A percentile compares a stretch with the other conserved stretches of the same genome.
Conservation (phyloP, 2,113 vertebrate species). For the Dermatemys mawii region DNA sequence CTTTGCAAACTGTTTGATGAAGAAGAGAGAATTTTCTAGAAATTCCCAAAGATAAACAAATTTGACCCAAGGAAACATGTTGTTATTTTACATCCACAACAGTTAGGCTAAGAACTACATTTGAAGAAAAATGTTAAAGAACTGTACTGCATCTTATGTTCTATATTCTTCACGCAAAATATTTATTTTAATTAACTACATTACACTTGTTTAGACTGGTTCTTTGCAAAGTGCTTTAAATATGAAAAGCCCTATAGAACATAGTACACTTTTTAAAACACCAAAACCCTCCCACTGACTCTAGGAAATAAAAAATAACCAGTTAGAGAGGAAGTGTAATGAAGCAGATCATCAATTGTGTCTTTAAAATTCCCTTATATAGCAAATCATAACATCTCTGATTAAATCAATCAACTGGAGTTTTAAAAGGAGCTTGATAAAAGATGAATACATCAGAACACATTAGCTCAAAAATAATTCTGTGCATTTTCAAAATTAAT, state of each 20-base stretch:
- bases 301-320: not conserved
- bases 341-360: not conserved
- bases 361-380: not conserved
- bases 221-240: conserved; percentile 25
- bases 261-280: not conserved
- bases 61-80: not conserved
- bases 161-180: not conserved
- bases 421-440: not conserved
- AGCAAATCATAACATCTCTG: not conserved
- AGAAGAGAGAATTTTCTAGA: not conserved
- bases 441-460: not conserved
- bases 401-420: not conserved
- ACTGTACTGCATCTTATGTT: not conserved
- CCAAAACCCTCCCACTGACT: not conserved
- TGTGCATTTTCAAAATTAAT: conserved; percentile 31
- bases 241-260: not conserved
- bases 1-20: not conserved
- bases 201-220: not conserved
- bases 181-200: not conserved
- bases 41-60: not conserved
- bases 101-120: not conserved
- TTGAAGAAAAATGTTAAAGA: not conserved
- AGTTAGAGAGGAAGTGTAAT: not conserved
- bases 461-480: not conserved
- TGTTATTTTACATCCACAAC: not conserved